Evolutionary conservation across 2,113 vertebrate genomes (phyloP), one percentile per base, ranked within the genome.

Genomic region (Clarias batrachus): DNA sequence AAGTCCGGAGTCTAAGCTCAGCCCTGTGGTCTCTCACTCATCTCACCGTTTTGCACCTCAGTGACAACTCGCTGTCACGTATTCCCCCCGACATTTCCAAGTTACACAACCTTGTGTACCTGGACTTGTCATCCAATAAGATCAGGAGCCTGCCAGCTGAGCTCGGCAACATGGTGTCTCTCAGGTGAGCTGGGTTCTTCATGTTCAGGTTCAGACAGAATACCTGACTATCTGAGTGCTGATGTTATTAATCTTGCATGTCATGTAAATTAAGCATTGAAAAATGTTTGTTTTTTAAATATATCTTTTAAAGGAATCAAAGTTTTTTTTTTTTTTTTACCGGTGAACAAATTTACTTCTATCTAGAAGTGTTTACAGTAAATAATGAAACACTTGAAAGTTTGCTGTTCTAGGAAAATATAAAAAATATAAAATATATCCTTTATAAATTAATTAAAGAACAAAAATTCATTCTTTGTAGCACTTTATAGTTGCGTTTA

Each of bases 101-200:
- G 96, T 96, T 99, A 95, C 97, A 99, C 93, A 99, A 99, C 95
- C 95, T 99, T 94, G 96, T 97, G 87, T 98, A 98, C 94, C 95
- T 99, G 95, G 97, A 99, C 95, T 94, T 99, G 92, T 99, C 98
- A 74, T 98, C 96, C 93, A 99, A 99, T 93, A 98, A 99, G 95
- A 98, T 99, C 70, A 97, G 97, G 95, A 99, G 97, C 96, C 96
- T 99, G 96, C 98, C 98, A 90, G 95, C 97, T 93, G 98, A 99
- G 96, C 97, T 99, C 93, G 98, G 98, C 96, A 99, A 97, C 96
- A 98, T 99, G 97, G 97, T 98, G 92, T 98, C 97, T 97, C 98
- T 99, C 98, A 99, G 98, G 98, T 99, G 37, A 88, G 85, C 23
- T 5, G 23, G 19, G 3, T 1, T 54, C 0, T 27, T 41, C 12